Evolutionary conservation across 1,140 invertebrate species (phyloP).

Genomic region (Epicauta chinensis): DNA sequence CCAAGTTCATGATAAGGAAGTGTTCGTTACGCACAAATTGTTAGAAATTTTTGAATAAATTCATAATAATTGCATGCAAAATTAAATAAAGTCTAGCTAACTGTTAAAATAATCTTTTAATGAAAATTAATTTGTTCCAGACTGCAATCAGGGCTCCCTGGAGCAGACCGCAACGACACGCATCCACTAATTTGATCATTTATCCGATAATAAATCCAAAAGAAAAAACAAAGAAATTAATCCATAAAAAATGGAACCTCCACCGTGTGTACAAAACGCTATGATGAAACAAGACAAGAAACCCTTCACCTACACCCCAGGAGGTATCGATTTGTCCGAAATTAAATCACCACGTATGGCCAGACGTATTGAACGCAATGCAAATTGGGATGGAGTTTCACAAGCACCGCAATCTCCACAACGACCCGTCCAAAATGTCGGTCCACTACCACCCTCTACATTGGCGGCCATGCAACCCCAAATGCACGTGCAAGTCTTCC

Average conservation of each 20-base stretch:
- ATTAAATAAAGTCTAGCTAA: constrained; percentile 2
- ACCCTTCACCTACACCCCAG: constrained; percentile 90
- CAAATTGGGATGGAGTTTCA: constrained; percentile 51
- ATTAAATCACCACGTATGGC: constrained; percentile 86
- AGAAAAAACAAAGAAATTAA: too few species aligned
- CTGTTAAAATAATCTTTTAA: too few species aligned
- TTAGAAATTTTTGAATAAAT: constrained; percentile 4
- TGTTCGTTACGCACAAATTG: constrained; percentile 4
- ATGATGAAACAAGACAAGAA: constrained; percentile 95
- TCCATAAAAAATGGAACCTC: constrained; percentile 60
- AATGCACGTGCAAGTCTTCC: constrained; percentile 64
- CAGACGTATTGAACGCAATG: constrained; percentile 64
- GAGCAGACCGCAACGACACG: constrained; percentile 15
- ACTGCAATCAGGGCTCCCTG: constrained; percentile 27
- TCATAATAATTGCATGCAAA: constrained; percentile 6
- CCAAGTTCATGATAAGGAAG: not conserved
- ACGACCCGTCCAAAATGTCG: constrained; percentile 38
- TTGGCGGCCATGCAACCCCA: constrained; percentile 55
- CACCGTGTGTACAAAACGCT: constrained; percentile 83
- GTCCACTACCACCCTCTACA: constrained; percentile 46
- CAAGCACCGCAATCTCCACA: constrained; percentile 41
- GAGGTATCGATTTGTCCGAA: constrained; percentile 83
- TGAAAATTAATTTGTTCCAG: constrained; percentile 25
- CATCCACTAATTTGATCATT: too few species aligned
- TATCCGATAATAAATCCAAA: too few species aligned